Conservation (phyloP, 1,140 invertebrate genomes). For the Dufourea novaeangliae region DNA sequence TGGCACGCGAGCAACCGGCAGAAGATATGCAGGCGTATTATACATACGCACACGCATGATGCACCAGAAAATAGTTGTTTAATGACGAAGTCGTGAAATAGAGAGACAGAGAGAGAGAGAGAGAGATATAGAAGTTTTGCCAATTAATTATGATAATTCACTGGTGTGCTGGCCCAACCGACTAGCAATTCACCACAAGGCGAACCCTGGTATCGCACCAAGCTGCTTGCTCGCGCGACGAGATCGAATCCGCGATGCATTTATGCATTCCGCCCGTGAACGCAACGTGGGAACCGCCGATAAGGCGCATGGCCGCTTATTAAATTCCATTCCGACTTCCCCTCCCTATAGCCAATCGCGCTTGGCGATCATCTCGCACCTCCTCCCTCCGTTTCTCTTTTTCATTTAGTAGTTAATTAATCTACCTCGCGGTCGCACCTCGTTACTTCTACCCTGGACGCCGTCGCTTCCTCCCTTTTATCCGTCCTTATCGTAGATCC, state of each 20-base stretch:
- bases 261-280: slow-evolving; percentile 51
- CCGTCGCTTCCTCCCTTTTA: slow-evolving; percentile 11
- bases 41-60: no score
- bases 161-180: slow-evolving; percentile 27
- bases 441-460: slow-evolving; percentile 53
- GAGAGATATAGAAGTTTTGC: background rate
- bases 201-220: background rate
- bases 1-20: background rate
- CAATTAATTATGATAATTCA: slow-evolving; percentile 64
- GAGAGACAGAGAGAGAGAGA: no score
- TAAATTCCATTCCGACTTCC: slow-evolving; percentile 57
- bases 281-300: slow-evolving; percentile 61
- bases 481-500: slow-evolving; percentile 40
- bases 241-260: slow-evolving; percentile 62
- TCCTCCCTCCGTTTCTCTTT: slow-evolving; percentile 38
- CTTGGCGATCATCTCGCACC: slow-evolving; percentile 55
- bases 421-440: slow-evolving; percentile 53
- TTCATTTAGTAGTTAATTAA: slow-evolving; percentile 56
- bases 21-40: no score
- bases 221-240: no score
- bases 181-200: slow-evolving; percentile 19
- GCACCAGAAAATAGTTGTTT: slow-evolving; percentile 36
- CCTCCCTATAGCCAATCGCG: slow-evolving; percentile 58
- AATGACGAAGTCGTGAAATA: no score
- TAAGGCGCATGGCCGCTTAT: slow-evolving; percentile 50